Evolutionary conservation across 2,797 vertebrate species (phyloP), one percentile per base, ranked within the genome.

Genomic region (Spondyliosoma cantharus): DNA sequence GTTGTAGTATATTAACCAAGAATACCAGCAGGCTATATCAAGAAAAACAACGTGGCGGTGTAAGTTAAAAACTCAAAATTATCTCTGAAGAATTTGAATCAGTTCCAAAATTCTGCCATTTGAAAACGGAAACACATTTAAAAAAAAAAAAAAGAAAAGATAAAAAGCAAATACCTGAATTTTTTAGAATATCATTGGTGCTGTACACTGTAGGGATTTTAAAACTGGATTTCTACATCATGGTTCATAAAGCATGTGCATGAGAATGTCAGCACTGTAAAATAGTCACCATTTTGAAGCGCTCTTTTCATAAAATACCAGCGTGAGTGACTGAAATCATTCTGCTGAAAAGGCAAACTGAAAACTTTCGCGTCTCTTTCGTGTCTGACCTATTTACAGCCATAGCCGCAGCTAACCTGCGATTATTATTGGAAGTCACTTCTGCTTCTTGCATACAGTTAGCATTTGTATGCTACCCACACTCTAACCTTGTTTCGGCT

Each of bases 401-500:
- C 46, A 37, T 6, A 65, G 9, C 11, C 25, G 25, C 3, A 59
- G 19, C 22, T 27, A 16, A 29, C 20, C 50, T 48, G 59, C 22
- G 45, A 15, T 58, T 48, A 29, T 42, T 37, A 29, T 29, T 70
- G 1, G 46, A 49, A 67, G 11, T 48, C 45, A 22, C 27, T 59
- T 46, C 13, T 65, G 25, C 54, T 64, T 7, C 67, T 71, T 59
- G 67, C 50, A 61, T 69, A 69, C 16, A 56, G 52, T 77, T 58
- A 58, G 32, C 63, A 54, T 79, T 90, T 74, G 72, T 76, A 84
- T 82, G 81, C 86, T 60, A 20, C 45, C 58, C 81, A 76, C 83
- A 86, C 59, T 66, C 74, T 80, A 66, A 79, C 74, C 85, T 80
- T 72, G 62, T 83, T 89, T 84, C 56, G 68, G 52, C 71, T 77